Evolutionary conservation across 2,797 vertebrate genomes (phyloP).

Genomic region (Gambelia wislizenii): DNA sequence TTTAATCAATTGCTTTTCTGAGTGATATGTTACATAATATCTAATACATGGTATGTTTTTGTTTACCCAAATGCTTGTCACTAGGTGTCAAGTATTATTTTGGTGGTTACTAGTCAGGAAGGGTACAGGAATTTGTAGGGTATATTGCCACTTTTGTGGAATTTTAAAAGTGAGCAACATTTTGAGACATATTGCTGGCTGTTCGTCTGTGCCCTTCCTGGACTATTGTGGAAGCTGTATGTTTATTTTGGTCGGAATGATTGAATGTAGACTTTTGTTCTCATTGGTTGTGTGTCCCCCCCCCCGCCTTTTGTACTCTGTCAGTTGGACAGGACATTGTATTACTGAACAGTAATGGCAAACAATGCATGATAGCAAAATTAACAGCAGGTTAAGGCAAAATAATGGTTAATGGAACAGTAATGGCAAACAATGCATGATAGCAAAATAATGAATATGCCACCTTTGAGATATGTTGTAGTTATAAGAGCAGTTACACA

Average conservation of each 20-base stretch:
- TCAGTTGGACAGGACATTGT: background rate
- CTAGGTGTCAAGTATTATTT: constrained; percentile 16
- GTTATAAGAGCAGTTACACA: constrained; percentile 59
- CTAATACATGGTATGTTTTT: background rate
- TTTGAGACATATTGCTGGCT: constrained; percentile 17
- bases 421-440: background rate
- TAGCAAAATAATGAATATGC: background rate
- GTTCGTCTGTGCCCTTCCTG: background rate
- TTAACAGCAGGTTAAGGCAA: no score
- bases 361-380: background rate
- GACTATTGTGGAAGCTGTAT: background rate
- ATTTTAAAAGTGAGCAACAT: background rate
- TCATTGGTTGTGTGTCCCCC: background rate
- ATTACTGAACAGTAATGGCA: background rate
- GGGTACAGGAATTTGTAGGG: constrained; percentile 20
- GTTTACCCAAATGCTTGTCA: background rate
- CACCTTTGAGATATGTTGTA: background rate
- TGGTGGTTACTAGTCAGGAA: constrained; percentile 12
- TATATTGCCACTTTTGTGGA: constrained; percentile 21
- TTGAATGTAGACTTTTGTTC: background rate
- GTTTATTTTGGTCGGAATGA: constrained; percentile 20
- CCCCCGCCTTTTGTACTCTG: background rate
- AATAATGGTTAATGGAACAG: no score
- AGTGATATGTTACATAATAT: constrained; percentile 5
- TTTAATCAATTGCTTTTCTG: background rate